phyloP scores from a whole-genome alignment of 2,797 vertebrate species.

The Epinephelus malabaricus region DNA sequence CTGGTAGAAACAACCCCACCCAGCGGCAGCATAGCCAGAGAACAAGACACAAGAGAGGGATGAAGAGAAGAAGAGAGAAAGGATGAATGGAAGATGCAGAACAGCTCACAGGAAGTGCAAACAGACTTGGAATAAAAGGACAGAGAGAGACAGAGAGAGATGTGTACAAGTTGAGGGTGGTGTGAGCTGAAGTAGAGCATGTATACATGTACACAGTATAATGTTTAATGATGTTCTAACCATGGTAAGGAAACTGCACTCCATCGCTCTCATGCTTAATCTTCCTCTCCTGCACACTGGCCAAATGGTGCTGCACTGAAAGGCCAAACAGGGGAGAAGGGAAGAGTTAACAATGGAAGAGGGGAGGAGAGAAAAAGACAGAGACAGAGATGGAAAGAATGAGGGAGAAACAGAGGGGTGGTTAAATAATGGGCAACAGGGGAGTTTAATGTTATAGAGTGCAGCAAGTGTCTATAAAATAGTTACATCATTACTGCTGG shows the following conservation, averaged over 20 bases:
- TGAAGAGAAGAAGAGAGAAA: slow-evolving; percentile 27
- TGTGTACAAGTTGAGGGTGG: slow-evolving; percentile 64
- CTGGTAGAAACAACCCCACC: slow-evolving; percentile 78
- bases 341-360: slow-evolving; percentile 84
- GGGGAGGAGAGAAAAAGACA: slow-evolving; percentile 70
- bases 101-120: slow-evolving; percentile 60
- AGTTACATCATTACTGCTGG: slow-evolving; percentile 68
- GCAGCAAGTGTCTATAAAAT: slow-evolving; percentile 71
- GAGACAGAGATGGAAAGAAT: slow-evolving; percentile 60
- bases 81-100: slow-evolving; percentile 49
- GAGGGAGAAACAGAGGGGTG: slow-evolving; percentile 68
- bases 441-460: slow-evolving; percentile 67
- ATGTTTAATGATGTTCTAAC: slow-evolving; percentile 87
- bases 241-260: slow-evolving; percentile 89
- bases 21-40: slow-evolving; percentile 74
- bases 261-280: slow-evolving; percentile 88
- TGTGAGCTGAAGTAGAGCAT: slow-evolving; percentile 74
- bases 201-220: slow-evolving; percentile 81
- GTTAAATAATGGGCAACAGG: slow-evolving; percentile 70
- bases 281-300: slow-evolving; percentile 89
- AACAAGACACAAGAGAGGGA: slow-evolving; percentile 60
- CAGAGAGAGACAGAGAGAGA: slow-evolving; percentile 34
- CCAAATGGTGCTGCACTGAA: slow-evolving; percentile 89
- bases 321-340: slow-evolving; percentile 88
- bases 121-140: slow-evolving; percentile 54